Conservation (phyloP, 2,113 vertebrate species). For the Neolamprologus caudopunctatus region DNA sequence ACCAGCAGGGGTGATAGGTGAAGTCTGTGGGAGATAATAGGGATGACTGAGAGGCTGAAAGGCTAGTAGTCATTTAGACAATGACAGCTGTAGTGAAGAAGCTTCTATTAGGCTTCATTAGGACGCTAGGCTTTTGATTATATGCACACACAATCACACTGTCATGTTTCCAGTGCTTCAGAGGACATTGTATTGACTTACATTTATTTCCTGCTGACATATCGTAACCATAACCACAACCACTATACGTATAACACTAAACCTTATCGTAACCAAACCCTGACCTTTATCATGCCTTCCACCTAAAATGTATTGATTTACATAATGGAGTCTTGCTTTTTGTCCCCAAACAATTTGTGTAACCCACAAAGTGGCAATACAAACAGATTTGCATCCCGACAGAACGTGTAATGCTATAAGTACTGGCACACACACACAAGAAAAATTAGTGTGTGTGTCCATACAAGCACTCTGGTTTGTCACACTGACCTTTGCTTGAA, state of each 20-base stretch:
- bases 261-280: background rate
- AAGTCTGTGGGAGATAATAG: slow-evolving; percentile 51
- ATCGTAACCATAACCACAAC: background rate
- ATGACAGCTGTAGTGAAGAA: slow-evolving; percentile 41
- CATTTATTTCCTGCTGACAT: background rate
- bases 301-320: background rate
- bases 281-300: background rate
- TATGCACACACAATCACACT: background rate
- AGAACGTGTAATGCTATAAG: background rate
- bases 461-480: background rate
- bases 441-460: background rate
- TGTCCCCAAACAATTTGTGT: background rate
- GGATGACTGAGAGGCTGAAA: slow-evolving; percentile 46
- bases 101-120: slow-evolving; percentile 50
- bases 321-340: background rate
- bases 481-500: background rate
- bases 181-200: background rate
- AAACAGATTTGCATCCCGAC: background rate
- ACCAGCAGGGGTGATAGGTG: slow-evolving; percentile 49
- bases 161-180: background rate
- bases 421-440: background rate
- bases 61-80: slow-evolving; percentile 40
- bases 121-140: slow-evolving; percentile 18
- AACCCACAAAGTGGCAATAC: background rate
- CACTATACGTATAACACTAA: background rate